Conservation (phyloP, 2,888 invertebrate species). For the Eupithecia exiguata region DNA sequence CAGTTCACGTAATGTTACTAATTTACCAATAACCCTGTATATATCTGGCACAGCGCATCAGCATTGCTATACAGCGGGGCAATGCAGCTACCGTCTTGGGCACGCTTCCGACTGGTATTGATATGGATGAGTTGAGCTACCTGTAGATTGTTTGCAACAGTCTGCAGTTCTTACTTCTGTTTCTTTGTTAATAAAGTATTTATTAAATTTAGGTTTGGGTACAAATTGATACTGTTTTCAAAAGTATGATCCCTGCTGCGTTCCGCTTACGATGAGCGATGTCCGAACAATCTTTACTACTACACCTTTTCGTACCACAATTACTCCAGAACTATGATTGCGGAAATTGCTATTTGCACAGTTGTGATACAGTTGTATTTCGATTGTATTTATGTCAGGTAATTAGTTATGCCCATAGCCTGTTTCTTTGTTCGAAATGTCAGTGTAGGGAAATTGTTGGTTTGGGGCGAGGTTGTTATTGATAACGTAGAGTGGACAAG, state of each 20-base stretch:
- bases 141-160: too few relatives aligned
- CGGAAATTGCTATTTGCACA: constrained; percentile 2
- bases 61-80: too few relatives aligned
- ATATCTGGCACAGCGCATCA: too few relatives aligned
- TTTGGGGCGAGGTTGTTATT: background rate
- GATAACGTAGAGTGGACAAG: background rate
- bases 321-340: constrained; percentile 7
- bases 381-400: constrained; percentile 16
- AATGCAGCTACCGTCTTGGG: too few relatives aligned
- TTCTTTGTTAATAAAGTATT: too few relatives aligned
- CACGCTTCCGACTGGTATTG: too few relatives aligned
- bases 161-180: too few relatives aligned
- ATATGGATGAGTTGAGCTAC: too few relatives aligned
- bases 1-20: too few relatives aligned
- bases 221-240: background rate
- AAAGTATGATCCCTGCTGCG: background rate
- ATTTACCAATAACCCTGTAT: too few relatives aligned
- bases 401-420: constrained; percentile 5
- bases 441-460: constrained; percentile 16
- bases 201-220: background rate
- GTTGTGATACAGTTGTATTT: constrained; percentile 8
- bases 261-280: background rate
- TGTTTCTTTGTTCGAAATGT: constrained; percentile 19
- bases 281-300: background rate
- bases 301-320: constrained; percentile 16